Conservation (phyloP, 2,797 vertebrate species). For the Pyrocephalus nanus region DNA sequence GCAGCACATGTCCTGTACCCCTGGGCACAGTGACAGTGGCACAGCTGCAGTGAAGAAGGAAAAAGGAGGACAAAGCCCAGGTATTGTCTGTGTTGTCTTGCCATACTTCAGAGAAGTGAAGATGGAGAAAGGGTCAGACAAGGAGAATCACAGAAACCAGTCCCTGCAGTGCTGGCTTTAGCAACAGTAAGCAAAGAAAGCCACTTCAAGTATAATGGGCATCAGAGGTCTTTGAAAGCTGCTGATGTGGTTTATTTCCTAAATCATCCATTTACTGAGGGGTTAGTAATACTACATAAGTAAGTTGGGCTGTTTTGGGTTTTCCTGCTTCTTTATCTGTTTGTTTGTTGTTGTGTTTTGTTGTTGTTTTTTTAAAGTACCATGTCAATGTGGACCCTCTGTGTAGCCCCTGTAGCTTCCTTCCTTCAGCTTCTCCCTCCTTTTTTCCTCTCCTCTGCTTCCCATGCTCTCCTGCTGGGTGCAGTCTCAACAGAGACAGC, state of each 20-base stretch:
- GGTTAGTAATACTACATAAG: background rate
- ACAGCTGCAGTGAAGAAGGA: background rate
- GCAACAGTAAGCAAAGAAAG: background rate
- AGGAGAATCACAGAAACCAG: background rate
- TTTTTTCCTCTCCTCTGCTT: background rate
- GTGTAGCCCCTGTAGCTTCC: background rate
- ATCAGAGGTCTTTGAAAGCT: background rate
- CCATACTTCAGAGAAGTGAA: background rate
- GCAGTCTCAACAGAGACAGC: background rate
- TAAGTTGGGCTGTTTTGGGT: background rate
- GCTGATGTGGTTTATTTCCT: background rate
- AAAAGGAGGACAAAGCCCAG: background rate
- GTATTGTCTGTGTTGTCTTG: background rate
- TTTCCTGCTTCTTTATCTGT: background rate
- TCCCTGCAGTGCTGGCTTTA: background rate
- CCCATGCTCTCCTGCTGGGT: background rate
- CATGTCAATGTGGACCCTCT: background rate
- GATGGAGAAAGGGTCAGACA: background rate
- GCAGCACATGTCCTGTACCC: background rate
- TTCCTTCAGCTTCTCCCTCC: background rate
- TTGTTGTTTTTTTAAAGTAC: background rate
- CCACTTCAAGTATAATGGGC: accelerated
- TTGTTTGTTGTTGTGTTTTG: background rate
- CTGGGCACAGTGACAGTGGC: accelerated
- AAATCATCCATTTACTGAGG: background rate